Evolutionary conservation across 2,888 invertebrate species (phyloP), one percentile per base, ranked within the genome.

Genomic region (Alviniconcha strummeri): DNA sequence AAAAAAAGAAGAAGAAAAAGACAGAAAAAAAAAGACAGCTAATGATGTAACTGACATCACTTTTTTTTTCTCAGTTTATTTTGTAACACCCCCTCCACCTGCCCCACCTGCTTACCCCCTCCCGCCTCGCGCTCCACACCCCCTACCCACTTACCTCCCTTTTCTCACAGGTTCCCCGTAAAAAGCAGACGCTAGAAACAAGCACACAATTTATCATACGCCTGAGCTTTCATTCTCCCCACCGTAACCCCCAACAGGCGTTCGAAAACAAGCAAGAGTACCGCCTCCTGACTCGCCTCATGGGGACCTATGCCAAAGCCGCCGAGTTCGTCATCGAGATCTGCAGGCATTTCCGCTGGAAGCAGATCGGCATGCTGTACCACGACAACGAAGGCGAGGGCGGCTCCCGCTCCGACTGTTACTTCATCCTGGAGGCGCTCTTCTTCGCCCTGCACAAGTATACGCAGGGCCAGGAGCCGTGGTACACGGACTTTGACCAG

Each of bases 401-500:
- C 67, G 76, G 52, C 2, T 89, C 87, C 8, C 85, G 85, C n/a
- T 88, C 90, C 0, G 83, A 88, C 19, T 97, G 97, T 91, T 96
- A 96, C 93, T 96, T 97, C 91, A 96, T 96, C 13, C 94, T 97
- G 88, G 95, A 96, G 84, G 96, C 96, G 0, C 95, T 96, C 56
- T 96, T 95, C 89, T 94, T 94, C 0, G 94, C 94, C 0, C 94
- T 95, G 36, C 95, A 95, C 55, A 78, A 83, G 5, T 52, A 80
- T 9, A 80, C 88, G 87, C 60, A 60, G 8, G 57, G 78, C 7
- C 11, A 56, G 9, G 77, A 82, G n/a, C 86, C 86, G 11, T 87
- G 86, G 86, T 79, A 85, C 72, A 86, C 82, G 75, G 76, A 83
- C 8, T 87, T 87, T 78, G 81, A 87, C 80, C 82, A 85, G 75